A percentile compares a stretch with the other conserved stretches of the same genome.
These are phyloP conservation scores for Gila orcuttii DNA, from an alignment of 2,113 vertebrate species.

Conservation along the genomic window DNA sequence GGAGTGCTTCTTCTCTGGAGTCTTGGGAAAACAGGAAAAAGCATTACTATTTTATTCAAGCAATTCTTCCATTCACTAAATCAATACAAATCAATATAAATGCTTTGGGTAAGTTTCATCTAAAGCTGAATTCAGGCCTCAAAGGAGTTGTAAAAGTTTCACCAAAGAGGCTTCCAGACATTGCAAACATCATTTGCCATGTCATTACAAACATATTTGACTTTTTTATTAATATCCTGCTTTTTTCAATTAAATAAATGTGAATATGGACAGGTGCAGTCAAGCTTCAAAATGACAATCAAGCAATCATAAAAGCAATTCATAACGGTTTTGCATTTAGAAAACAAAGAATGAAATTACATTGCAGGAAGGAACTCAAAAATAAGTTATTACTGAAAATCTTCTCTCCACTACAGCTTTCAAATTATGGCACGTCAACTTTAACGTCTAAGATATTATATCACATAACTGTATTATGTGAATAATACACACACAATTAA, in stretches of 20 bases:
- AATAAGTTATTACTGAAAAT: neutral
- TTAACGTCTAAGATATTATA: too few species aligned
- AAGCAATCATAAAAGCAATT: neutral
- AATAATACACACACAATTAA: too few species aligned
- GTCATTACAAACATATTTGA: neutral
- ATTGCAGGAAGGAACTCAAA: neutral
- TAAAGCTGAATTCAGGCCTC: neutral
- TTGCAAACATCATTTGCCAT: neutral
- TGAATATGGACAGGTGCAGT: neutral
- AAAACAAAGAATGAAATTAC: neutral
- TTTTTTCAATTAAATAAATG: neutral
- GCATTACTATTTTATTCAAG: neutral
- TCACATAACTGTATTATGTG: too few species aligned
- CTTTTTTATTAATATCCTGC: neutral
- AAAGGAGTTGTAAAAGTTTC: neutral
- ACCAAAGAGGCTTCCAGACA: neutral
- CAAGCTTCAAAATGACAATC: neutral
- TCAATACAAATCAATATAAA: constrained; percentile 2
- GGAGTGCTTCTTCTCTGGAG: constrained; percentile 97
- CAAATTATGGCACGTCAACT: neutral
- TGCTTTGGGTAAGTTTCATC: neutral
- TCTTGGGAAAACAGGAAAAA: constrained; percentile 72
- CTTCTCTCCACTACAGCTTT: neutral
- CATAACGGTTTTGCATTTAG: neutral
- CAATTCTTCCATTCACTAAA: neutral